Conservation (phyloP, 2,797 vertebrate species). For the Odontamblyopus rebecca region DNA sequence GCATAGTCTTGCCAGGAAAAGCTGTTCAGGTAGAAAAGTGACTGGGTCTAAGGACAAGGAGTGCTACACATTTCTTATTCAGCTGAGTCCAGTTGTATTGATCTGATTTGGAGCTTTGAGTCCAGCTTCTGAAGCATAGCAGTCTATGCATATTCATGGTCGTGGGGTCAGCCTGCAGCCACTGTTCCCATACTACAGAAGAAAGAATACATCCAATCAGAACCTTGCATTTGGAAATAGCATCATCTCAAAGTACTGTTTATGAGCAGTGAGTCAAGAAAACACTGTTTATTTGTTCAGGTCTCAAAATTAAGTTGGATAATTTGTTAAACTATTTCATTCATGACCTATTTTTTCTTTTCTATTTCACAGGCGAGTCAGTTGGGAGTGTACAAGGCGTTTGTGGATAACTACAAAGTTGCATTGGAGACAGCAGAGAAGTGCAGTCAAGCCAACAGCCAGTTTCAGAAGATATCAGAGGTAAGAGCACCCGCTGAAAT, state of each 20-base stretch:
- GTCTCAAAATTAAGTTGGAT: background rate
- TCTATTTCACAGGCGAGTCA: slow-evolving; percentile 86
- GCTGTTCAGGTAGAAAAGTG: slow-evolving; percentile 20
- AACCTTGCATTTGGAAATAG: background rate
- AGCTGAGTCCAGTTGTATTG: slow-evolving; percentile 44
- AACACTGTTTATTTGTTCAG: background rate
- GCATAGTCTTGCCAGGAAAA: background rate
- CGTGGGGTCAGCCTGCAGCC: slow-evolving; percentile 51
- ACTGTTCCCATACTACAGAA: slow-evolving; percentile 39
- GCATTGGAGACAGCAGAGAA: slow-evolving; percentile 93
- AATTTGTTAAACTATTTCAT: background rate
- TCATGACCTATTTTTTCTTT: background rate
- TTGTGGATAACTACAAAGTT: slow-evolving; percentile 98
- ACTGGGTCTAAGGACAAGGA: slow-evolving; percentile 36
- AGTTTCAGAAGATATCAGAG: slow-evolving; percentile 98
- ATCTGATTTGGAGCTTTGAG: slow-evolving; percentile 46
- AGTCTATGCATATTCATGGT: slow-evolving; percentile 59
- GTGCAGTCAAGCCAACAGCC: slow-evolving; percentile 92
- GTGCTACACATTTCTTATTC: slow-evolving; percentile 44
- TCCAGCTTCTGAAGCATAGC: slow-evolving; percentile 35
- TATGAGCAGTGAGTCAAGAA: background rate
- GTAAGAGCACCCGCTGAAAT: slow-evolving; percentile 65
- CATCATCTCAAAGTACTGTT: background rate
- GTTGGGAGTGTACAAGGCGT: slow-evolving; percentile 96
- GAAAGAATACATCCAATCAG: slow-evolving; percentile 24